Conservation (phyloP, 2,797 vertebrate species). For the Hephaestus fuliginosus region DNA sequence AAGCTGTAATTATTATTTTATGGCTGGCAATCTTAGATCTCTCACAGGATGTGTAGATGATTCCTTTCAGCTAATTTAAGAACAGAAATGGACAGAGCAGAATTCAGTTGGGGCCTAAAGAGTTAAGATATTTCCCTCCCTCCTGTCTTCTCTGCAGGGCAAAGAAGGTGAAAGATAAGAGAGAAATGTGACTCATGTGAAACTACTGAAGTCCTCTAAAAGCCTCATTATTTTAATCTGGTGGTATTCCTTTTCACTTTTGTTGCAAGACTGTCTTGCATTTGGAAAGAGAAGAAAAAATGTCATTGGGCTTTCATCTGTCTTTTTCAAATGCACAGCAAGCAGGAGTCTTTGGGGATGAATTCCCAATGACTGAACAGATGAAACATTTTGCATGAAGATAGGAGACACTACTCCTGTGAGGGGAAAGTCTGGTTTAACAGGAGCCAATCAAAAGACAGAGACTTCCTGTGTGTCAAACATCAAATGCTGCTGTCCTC, state of each 20-base stretch:
- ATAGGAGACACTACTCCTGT: background rate
- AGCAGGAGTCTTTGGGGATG: conserved; percentile 20
- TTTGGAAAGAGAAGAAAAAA: conserved; percentile 32
- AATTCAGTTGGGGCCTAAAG: conserved; percentile 2
- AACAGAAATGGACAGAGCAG: conserved; percentile 5
- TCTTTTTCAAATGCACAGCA: conserved; percentile 38
- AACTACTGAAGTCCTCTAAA: conserved; percentile 59
- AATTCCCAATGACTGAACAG: conserved; percentile 19
- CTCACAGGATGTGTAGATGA: conserved; percentile 37
- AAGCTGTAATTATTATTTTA: conserved; percentile 46
- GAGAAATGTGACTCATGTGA: conserved; percentile 54
- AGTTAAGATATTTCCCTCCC: conserved; percentile 29
- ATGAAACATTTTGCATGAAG: conserved; percentile 35
- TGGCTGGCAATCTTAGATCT: conserved; percentile 31
- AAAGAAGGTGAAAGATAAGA: conserved; percentile 51
- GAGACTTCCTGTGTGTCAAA: conserved; percentile 27
- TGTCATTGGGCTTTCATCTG: conserved; percentile 44
- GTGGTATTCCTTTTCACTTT: conserved; percentile 40
- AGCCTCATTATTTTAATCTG: conserved; percentile 61
- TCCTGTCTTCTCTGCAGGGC: conserved; percentile 34
- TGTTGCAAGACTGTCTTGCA: conserved; percentile 37
- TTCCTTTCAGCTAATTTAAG: conserved; percentile 17
- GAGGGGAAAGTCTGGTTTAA: conserved; percentile 12
- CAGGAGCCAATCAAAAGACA: conserved; percentile 22
- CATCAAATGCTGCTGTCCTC: conserved; percentile 20